Conservation (phyloP, 1,140 invertebrate species). For the Elymnias hypermnestra region DNA sequence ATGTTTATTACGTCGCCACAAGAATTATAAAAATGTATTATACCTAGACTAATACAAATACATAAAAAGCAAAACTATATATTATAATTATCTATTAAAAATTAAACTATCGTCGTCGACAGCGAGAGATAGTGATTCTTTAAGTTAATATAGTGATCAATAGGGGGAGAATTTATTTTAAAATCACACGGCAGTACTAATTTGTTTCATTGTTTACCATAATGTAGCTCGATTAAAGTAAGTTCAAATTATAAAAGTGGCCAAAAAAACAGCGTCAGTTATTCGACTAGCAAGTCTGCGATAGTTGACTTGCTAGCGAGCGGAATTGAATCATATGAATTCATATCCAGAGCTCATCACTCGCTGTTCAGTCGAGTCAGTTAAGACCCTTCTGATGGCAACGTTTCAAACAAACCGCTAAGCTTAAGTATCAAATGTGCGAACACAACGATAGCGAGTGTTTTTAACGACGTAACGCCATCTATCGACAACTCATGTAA, state of each 20-base stretch:
- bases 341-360: conserved; percentile 50
- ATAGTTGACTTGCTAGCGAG: conserved; percentile 53
- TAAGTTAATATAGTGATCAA: too few species aligned
- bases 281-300: conserved; percentile 48
- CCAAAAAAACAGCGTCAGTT: conserved; percentile 64
- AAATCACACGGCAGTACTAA: too few species aligned
- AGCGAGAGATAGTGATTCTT: too few species aligned
- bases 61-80: too few species aligned
- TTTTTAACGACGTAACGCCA: conserved; percentile 3
- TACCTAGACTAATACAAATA: too few species aligned
- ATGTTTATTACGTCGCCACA: too few species aligned
- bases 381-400: conserved; percentile 28
- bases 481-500: conserved; percentile 4
- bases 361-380: conserved; percentile 33
- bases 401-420: not conserved
- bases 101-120: too few species aligned
- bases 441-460: conserved; percentile 11
- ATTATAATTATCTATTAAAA: too few species aligned
- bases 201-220: too few species aligned
- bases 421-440: not conserved
- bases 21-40: too few species aligned
- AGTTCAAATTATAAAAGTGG: conserved; percentile 27
- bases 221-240: too few species aligned
- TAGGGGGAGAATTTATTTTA: too few species aligned
- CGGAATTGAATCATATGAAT: conserved; percentile 48